Percentiles rank a stretch among this genome's conserved stretches.
phyloP scores from a whole-genome alignment of 2,888 invertebrate species.

The Geophilus truncorum region DNA sequence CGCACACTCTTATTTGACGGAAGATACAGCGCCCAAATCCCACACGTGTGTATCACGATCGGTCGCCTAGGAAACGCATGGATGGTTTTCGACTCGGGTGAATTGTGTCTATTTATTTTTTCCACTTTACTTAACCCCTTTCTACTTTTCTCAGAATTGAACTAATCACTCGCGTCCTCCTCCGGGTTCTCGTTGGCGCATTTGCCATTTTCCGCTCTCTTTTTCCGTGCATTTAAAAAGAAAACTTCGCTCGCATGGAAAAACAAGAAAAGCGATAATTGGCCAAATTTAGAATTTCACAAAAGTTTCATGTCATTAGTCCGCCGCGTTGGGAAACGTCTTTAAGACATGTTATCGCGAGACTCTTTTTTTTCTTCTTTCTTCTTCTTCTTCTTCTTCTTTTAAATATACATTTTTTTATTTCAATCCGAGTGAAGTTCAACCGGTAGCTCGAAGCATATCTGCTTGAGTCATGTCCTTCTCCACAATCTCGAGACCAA shows the following conservation, averaged over 20 bases:
- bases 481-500: neutral
- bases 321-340: no score
- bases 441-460: slow-evolving; percentile 6
- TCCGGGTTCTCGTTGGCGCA: neutral
- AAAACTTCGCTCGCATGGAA: no score
- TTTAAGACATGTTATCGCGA: neutral
- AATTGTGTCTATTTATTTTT: neutral
- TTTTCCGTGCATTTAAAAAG: neutral
- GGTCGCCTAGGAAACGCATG: neutral
- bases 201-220: neutral
- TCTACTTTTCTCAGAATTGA: neutral
- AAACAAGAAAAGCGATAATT: neutral
- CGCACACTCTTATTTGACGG: neutral
- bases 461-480: slow-evolving; percentile 27
- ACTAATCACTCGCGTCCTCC: neutral
- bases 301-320: neutral
- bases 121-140: neutral
- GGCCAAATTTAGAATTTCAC: slow-evolving; percentile 14
- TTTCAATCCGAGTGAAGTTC: neutral
- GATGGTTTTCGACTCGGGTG: neutral
- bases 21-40: neutral
- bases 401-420: neutral
- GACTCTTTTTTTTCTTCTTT: neutral
- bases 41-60: neutral
- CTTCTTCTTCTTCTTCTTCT: neutral